Evolutionary conservation across 2,797 vertebrate genomes (phyloP), one percentile per base, ranked within the genome.

Genomic region (Sebastolobus alascanus): DNA sequence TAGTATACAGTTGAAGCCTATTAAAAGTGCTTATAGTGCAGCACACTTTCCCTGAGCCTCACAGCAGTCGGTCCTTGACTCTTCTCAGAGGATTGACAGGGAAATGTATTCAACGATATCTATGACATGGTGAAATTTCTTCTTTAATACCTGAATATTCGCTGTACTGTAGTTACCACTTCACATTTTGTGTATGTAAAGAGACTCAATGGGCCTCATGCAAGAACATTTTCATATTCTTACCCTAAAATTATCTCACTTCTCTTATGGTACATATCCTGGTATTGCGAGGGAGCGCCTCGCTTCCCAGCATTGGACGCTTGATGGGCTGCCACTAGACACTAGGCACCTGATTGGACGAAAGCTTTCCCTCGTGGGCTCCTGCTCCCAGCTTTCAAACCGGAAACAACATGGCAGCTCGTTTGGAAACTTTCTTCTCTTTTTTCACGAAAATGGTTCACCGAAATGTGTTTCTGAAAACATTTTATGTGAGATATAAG

Each of bases 11-110:
- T 66, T 77, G 20, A 37, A 40, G 37, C 16, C 38, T 37, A 33
- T 74, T 84, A 38, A 75, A 78, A 54, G 20, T 67, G 29, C 16
- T 75, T 55, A 50, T 11, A 54, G 22, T 40, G 63, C 20, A 61
- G 8, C 31, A 61, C 55, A 22, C 18, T 59, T 52, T 33, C 16
- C 3, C 6, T 60, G n/a, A 60, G 33, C 20, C 29, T 40, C 40
- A 54, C 16, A 50, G 38, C 68, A 74, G 13, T 46, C 38, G 1
- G 54, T n/a, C 25, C 18, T 60, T 46, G 6, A 56, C 54, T 83
- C 60, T 66, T 46, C 40, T 54, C 55, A 16, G 8, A 63, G 31
- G 38, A 66, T 46, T 59, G 38, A 29, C n/a, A 43, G 37, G 50
- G 0, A 25, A 27, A 66, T 61, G 31, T 55, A n/a, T 61, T 60